phyloP scores from a whole-genome alignment of 2,888 invertebrate species.

The Silvanus unidentatus region DNA sequence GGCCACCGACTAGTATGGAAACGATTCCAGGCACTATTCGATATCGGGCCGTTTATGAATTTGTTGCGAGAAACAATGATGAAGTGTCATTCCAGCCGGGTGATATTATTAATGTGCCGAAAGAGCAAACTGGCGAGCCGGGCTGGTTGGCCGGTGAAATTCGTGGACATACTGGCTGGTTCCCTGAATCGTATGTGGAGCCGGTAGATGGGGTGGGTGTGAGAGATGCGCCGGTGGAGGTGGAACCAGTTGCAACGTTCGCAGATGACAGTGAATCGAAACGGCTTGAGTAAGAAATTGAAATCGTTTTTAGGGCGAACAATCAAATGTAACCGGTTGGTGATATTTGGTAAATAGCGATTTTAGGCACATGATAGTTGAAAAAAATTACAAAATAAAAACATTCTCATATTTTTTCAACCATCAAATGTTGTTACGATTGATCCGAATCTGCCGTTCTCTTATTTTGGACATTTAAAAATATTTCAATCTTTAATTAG shows the following conservation, averaged over 20 bases:
- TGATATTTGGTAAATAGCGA: too few relatives aligned
- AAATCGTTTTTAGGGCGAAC: too few relatives aligned
- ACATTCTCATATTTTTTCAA: too few relatives aligned
- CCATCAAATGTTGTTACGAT: too few relatives aligned
- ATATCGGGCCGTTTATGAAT: slow-evolving; percentile 90
- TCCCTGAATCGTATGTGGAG: slow-evolving; percentile 93
- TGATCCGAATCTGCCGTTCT: too few relatives aligned
- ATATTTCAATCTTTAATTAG: too few relatives aligned
- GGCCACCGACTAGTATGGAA: slow-evolving; percentile 35
- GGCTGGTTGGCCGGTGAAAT: slow-evolving; percentile 96
- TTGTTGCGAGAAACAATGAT: slow-evolving; percentile 84
- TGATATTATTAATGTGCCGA: slow-evolving; percentile 77
- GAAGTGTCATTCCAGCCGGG: slow-evolving; percentile 92
- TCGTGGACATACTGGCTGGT: slow-evolving; percentile 89
- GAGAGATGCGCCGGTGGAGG: slow-evolving; percentile 37
- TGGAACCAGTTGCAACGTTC: slow-evolving; percentile 43
- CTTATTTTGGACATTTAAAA: too few relatives aligned
- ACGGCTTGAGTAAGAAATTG: slow-evolving; percentile 53
- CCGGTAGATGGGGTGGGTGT: slow-evolving; percentile 53
- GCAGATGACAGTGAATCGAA: slow-evolving; percentile 35
- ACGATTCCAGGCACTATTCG: slow-evolving; percentile 53
- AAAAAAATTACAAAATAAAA: too few relatives aligned
- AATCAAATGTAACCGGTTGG: too few relatives aligned
- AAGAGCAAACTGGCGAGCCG: slow-evolving; percentile 83
- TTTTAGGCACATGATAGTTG: too few relatives aligned